Conservation (phyloP, 2,113 vertebrate genomes). For the Eleginops maclovinus region DNA sequence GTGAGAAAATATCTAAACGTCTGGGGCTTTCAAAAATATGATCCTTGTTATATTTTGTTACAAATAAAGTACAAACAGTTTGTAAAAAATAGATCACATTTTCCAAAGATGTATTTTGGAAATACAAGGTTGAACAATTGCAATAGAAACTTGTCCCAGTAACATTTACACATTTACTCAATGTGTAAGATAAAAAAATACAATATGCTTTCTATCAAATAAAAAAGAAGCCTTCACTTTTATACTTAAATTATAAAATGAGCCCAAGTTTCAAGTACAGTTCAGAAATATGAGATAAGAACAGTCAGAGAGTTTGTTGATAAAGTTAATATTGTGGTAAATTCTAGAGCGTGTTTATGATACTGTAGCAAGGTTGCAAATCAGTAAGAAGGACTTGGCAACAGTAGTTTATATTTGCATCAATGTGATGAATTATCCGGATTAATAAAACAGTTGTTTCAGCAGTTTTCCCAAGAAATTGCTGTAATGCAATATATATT, state of each 20-base stretch:
- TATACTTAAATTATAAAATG: neutral
- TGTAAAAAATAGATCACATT: no score
- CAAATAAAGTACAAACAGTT: neutral
- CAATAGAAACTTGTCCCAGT: neutral
- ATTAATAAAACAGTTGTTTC: neutral
- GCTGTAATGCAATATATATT: neutral
- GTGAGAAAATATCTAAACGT: no score
- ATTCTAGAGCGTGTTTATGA: neutral
- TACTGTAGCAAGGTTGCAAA: neutral
- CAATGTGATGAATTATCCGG: neutral
- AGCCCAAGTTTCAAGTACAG: neutral
- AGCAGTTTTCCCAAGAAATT: neutral
- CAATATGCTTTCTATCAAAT: neutral
- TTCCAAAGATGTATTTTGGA: neutral
- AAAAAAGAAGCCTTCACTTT: neutral
- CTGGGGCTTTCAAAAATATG: neutral
- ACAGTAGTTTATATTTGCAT: neutral
- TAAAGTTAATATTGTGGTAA: neutral
- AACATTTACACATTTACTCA: neutral
- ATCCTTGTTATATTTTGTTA: neutral
- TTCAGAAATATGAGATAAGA: neutral
- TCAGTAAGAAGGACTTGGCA: neutral
- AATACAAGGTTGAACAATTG: neutral
- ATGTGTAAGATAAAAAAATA: neutral
- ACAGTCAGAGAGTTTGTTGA: neutral